These are phyloP conservation scores for Ylistrum balloti DNA, from an alignment of 1,140 invertebrate genomes.

Conservation along the genomic window DNA sequence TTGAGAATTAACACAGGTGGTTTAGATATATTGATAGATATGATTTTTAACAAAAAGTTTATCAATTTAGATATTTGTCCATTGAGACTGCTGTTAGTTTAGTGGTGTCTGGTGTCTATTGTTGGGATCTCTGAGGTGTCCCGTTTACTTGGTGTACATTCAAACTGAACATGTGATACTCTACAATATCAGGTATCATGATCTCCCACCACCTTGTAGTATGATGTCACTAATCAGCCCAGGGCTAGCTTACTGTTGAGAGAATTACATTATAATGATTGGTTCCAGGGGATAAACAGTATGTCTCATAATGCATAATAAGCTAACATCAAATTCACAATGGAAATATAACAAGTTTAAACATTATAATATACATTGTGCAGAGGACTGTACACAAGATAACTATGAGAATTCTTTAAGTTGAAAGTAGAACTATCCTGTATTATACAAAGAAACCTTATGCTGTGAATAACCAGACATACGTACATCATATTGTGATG, in stretches of 20 bases:
- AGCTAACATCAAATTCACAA: too few species aligned
- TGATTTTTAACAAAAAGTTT: neutral
- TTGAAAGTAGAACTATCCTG: too few species aligned
- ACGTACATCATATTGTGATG: too few species aligned
- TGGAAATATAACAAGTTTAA: too few species aligned
- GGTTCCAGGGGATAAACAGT: too few species aligned
- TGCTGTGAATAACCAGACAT: too few species aligned
- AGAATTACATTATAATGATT: too few species aligned
- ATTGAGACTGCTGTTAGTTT: neutral
- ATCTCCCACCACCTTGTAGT: neutral
- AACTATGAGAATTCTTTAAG: too few species aligned
- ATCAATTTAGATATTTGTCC: neutral
- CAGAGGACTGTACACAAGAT: too few species aligned
- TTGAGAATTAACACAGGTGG: neutral
- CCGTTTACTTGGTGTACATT: neutral
- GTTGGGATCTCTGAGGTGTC: constrained; percentile 1
- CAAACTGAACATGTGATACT: neutral
- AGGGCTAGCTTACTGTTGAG: neutral
- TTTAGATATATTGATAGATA: constrained; percentile 3
- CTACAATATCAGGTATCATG: neutral
- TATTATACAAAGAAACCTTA: too few species aligned
- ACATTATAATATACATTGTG: too few species aligned
- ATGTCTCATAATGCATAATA: too few species aligned
- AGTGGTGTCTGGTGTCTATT: neutral
- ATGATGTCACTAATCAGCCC: neutral